Base-by-base conservation (phyloP, 2,888 invertebrate species). In the Colostygia pectinataria region DNA sequence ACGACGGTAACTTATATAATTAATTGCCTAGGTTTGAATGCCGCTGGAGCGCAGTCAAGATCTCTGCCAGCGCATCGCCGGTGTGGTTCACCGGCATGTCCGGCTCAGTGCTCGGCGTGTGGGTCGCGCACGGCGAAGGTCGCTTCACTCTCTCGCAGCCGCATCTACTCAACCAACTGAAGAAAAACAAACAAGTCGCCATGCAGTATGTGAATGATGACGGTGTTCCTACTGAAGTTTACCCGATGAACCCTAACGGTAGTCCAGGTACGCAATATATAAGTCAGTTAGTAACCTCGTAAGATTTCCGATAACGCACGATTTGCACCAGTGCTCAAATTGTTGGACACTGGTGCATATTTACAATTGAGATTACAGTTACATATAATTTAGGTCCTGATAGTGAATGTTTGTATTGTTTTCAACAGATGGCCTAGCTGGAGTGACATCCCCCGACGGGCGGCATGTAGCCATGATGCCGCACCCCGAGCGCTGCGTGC, bases 401-500 rank as follows among this genome's bases (percentile, higher is more conserved):
- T n/a, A n/a, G n/a, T n/a, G n/a, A n/a, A n/a, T n/a, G n/a, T n/a
- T n/a, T n/a, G n/a, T n/a, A n/a, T n/a, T n/a, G n/a, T n/a, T n/a
- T n/a, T n/a, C 59, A 24, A 40, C 82, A 91, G 94, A 91, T 64
- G 98, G 97, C 13, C 92, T 98, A 55, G 99, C 99, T 14, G 98
- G 96, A 8, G 84, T 99, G 44, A 96, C 97, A 65, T 99, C 99
- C 0, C 71, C 80, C 0, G 95, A 99, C 86, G 99, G 99, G 0
- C 93, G 99, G 2, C 99, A 99, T 84, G 91, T 99, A 63, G 99
- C 98, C 0, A 93, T 99, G 93, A 99, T 99, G 99, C 99, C 99
- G 1, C 99, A 99, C 90, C 99, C 99, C 0, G 99, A 99, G 86
- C 93, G 99, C 54, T 97, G 97, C 73, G 93, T 95, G 52, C 91